Evolutionary conservation across 2,888 invertebrate genomes (phyloP).

Genomic region (Spialia ferax): DNA sequence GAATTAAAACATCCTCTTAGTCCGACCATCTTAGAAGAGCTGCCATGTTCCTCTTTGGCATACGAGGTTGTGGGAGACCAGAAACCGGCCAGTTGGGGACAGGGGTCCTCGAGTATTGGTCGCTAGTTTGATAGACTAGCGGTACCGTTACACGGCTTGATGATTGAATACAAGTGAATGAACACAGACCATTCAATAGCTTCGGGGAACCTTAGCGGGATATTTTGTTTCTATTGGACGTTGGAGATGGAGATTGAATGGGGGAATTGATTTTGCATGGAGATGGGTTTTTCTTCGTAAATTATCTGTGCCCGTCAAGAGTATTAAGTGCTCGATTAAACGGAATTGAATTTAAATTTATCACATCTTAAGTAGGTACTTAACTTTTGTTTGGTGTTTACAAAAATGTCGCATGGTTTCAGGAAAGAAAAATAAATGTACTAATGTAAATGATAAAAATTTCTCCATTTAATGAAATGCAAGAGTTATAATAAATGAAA

Average conservation of each 20-base stretch:
- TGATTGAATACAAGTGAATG: conserved; percentile 76
- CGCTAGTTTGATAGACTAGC: conserved; percentile 68
- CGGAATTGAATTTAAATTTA: too few relatives aligned
- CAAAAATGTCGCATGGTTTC: too few relatives aligned
- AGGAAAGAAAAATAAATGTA: too few relatives aligned
- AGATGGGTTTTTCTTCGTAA: not conserved
- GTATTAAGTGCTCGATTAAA: too few relatives aligned
- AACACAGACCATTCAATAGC: conserved; percentile 69
- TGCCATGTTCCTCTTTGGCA: conserved; percentile 38
- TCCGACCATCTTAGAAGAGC: conserved; percentile 41
- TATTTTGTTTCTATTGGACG: conserved; percentile 61
- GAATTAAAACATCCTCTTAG: conserved; percentile 81
- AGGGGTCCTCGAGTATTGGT: conserved; percentile 46
- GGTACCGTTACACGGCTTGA: conserved; percentile 70
- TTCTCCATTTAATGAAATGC: too few relatives aligned
- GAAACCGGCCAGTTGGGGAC: conserved; percentile 34
- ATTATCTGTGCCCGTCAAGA: too few relatives aligned
- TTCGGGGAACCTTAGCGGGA: conserved; percentile 73
- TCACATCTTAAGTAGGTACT: too few relatives aligned
- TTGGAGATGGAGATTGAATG: not conserved
- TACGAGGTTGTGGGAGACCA: conserved; percentile 31
- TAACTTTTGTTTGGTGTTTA: too few relatives aligned
- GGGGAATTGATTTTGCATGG: not conserved
- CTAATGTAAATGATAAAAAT: too few relatives aligned
- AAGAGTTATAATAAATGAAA: too few relatives aligned